Evolutionary conservation across 2,113 vertebrate genomes (phyloP).

Genomic region (Rhabdornis inornatus): DNA sequence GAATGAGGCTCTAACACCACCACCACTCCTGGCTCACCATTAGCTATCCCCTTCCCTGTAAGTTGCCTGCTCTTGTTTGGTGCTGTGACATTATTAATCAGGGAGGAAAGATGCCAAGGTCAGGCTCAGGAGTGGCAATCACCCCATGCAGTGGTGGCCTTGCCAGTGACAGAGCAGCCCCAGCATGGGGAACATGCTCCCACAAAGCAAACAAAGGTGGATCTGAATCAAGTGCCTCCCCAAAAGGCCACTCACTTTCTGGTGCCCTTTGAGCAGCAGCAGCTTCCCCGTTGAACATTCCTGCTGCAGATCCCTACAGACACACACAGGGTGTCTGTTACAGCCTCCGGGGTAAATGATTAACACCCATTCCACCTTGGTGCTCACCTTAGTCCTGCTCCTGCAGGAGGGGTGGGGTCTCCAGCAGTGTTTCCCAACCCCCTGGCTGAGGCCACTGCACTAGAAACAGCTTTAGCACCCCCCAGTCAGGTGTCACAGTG

Average conservation of each 20-base stretch:
- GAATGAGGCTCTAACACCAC: neutral
- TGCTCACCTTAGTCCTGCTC: neutral
- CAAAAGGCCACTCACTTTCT: neutral
- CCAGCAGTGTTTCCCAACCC: neutral
- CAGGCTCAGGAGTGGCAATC: neutral
- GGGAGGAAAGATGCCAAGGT: neutral
- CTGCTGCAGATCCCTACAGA: neutral
- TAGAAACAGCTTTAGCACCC: neutral
- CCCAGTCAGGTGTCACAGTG: neutral
- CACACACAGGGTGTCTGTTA: neutral
- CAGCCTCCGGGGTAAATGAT: constrained; percentile 21
- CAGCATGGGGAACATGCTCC: neutral
- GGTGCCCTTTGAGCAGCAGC: constrained; percentile 21
- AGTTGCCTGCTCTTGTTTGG: neutral
- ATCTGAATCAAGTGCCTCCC: neutral
- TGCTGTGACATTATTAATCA: neutral
- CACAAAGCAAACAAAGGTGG: constrained; percentile 35
- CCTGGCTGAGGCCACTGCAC: neutral
- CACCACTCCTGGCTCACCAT: neutral
- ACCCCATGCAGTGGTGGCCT: rapidly evolving
- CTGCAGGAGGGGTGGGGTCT: neutral
- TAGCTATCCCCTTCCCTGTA: neutral
- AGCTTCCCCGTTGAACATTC: neutral
- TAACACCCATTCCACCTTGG: neutral
- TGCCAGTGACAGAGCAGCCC: neutral